These are phyloP conservation scores for Henricia sp. DNA, from an alignment of 53 echinoderm and acorn worm species.

Conservation along the genomic window DNA sequence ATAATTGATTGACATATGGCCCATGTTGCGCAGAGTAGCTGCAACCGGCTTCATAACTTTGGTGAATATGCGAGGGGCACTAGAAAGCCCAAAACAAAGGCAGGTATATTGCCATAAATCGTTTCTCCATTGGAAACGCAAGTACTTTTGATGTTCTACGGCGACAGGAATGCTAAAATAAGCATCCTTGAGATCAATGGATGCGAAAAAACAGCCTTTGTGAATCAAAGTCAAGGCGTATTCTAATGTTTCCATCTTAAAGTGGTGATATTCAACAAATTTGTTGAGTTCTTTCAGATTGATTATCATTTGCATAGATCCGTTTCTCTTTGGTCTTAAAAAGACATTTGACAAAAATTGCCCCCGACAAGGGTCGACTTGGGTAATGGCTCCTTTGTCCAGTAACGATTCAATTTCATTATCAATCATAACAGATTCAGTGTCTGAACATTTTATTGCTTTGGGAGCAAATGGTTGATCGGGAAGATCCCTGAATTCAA, in stretches of 20 bases:
- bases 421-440: background rate
- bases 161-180: slow-evolving; percentile 30
- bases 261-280: slow-evolving; percentile 21
- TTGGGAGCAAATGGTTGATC: background rate
- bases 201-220: background rate
- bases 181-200: slow-evolving; percentile 24
- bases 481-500: background rate
- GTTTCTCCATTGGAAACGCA: slow-evolving; percentile 8
- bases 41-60: background rate
- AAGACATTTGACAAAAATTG: slow-evolving; percentile 56
- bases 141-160: slow-evolving; percentile 4
- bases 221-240: slow-evolving; percentile 2
- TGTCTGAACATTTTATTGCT: background rate
- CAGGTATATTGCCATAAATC: background rate
- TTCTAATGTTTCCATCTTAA: slow-evolving; percentile 38
- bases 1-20: background rate
- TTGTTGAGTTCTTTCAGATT: slow-evolving; percentile 3
- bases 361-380: background rate
- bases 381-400: background rate
- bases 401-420: background rate
- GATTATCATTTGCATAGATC: slow-evolving; percentile 2
- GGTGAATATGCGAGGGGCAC: background rate
- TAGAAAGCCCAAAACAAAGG: slow-evolving; percentile 1
- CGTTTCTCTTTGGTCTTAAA: slow-evolving; percentile 60
- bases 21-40: background rate